Base-by-base conservation (phyloP, 2,888 invertebrate genomes). In the Dynastes hyllus region DNA sequence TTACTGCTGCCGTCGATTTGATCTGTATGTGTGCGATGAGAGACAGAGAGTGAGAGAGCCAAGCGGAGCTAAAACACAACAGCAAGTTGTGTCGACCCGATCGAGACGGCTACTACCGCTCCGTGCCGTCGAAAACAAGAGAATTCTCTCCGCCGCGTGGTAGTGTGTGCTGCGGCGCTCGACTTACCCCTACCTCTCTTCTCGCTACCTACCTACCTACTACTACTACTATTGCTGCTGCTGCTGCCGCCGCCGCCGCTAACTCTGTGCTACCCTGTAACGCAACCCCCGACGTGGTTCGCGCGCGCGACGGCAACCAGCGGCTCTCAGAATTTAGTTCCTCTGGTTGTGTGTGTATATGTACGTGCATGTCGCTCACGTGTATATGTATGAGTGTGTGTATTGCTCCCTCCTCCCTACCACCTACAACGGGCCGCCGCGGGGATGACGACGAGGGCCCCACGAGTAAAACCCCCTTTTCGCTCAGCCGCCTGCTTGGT, bases 211-310 rank as follows among this genome's bases (percentile, higher is more conserved):
- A 45, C 45, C 45, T 22, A 22, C 55, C 55, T 22, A 58, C 55
- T 58, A 58, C 55, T 58, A 58, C 55, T 16, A 22, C 55, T 16
- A 22, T 9, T 16, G 8, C 16, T 53, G 53, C 16, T n/a, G n/a
- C 53, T 13, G 53, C 13, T 87, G 86, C 86, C 86, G 86, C 86
- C 86, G 86, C 86, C 86, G 86, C 87, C 89, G 89, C 88, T 88
- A 67, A 67, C 66, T 40, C 67, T 16, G 45, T 67, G 86, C 86
- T 85, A 45, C 45, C 45, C 45, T 45, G 8, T 45, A 45, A 45
- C 45, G 45, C 45, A 45, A 45, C 45, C 45, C 45, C 45, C 45
- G 45, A 45, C 22, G 55, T 58, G 55, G 8, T 58, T 58, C 55
- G 55, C 55, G 55, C 55, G 55, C 55, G 55, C 8, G 85, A 81